A percentile compares a stretch with the other conserved stretches of the same genome.
Conservation (phyloP, 2,113 vertebrate species). For the Microtus montanus region DNA sequence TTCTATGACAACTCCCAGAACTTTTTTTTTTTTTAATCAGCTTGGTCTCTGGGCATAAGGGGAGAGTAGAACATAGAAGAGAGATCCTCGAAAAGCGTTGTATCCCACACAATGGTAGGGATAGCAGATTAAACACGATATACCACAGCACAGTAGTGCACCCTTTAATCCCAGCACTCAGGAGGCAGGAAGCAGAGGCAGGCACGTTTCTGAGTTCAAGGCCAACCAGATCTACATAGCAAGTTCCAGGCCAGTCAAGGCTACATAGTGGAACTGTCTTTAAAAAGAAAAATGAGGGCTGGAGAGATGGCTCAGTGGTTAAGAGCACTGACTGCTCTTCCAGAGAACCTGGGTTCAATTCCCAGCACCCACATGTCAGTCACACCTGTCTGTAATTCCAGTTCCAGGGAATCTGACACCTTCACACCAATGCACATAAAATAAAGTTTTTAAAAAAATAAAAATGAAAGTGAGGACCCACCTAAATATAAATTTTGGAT, state of each 20-base stretch:
- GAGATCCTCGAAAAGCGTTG: background rate
- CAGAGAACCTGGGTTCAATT: no score
- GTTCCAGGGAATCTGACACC: no score
- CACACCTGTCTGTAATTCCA: no score
- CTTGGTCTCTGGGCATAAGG: background rate
- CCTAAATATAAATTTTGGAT: background rate
- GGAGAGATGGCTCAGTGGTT: no score
- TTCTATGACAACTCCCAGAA: conserved; percentile 22
- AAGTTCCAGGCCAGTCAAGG: background rate
- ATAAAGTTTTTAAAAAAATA: no score
- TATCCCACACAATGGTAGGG: background rate
- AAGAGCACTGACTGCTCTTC: no score
- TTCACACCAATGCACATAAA: no score
- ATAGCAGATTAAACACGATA: background rate
- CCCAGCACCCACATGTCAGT: no score
- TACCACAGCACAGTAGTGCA: background rate
- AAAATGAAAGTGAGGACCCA: background rate
- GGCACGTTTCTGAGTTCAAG: background rate
- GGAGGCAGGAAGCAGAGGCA: background rate
- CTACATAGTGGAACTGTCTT: background rate
- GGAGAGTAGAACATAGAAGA: background rate
- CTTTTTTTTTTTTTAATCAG: background rate
- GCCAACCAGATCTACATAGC: background rate
- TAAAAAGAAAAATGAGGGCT: background rate
- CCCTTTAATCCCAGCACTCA: background rate